Evolutionary conservation across 2,113 vertebrate species (phyloP).

Genomic region (Syngnathus floridae): DNA sequence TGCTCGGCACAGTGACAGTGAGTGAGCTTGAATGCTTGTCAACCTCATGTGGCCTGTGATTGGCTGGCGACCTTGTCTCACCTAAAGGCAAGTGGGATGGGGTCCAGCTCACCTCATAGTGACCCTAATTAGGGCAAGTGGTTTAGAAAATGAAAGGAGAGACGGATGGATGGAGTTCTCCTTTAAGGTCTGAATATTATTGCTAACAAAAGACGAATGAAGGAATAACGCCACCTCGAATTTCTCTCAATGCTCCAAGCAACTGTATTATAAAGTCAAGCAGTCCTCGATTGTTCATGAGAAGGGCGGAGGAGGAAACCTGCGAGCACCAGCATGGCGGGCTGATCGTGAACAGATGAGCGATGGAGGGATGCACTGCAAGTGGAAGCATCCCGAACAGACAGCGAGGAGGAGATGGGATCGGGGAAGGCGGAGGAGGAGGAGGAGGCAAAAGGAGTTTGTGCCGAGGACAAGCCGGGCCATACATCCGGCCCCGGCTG

Average conservation of each 20-base stretch:
- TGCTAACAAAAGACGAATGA: no score
- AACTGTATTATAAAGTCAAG: neutral
- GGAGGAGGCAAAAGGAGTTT: conserved; percentile 38
- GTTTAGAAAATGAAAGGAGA: no score
- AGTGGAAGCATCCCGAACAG: conserved; percentile 41
- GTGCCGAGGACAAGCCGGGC: conserved; percentile 64
- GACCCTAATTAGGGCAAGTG: no score
- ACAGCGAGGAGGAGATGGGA: conserved; percentile 59
- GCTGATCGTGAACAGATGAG: conserved; percentile 23
- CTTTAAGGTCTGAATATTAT: neutral
- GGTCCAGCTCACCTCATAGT: no score
- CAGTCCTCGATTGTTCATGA: neutral
- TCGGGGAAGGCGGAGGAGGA: conserved; percentile 47
- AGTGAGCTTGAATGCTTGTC: no score
- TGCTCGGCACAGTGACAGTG: conserved; percentile 6
- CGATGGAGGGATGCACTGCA: conserved; percentile 16
- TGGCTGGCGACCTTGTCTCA: no score
- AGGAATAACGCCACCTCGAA: no score
- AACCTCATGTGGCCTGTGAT: no score
- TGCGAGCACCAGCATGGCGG: conserved; percentile 30
- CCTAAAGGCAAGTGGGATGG: no score
- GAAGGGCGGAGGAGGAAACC: conserved; percentile 19
- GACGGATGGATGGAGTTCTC: neutral
- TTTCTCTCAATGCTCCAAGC: no score
- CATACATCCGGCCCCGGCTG: conserved; percentile 72